Conservation (phyloP, 2,888 invertebrate species). For the Loripinus fragilis region DNA sequence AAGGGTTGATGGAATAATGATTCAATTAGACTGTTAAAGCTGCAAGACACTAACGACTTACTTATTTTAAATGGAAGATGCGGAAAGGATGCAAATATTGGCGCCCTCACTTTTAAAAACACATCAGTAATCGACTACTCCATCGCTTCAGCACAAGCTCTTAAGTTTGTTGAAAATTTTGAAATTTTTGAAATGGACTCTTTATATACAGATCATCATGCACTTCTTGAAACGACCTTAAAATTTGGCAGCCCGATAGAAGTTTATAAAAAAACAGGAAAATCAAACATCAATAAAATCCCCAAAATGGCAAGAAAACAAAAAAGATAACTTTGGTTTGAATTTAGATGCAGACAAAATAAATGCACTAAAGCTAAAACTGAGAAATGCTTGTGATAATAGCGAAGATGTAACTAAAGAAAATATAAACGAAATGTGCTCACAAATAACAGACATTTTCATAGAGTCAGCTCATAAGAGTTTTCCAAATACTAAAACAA, state of each 20-base stretch:
- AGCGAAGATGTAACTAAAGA: not conserved
- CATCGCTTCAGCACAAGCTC: not conserved
- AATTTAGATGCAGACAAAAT: not conserved
- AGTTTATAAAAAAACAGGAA: not conserved
- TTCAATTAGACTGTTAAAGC: too few relatives aligned
- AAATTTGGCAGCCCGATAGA: not conserved
- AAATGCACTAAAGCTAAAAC: not conserved
- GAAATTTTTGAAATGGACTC: not conserved
- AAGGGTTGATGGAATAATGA: too few relatives aligned
- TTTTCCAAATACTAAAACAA: not conserved
- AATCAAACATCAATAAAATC: not conserved
- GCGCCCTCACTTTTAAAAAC: not conserved
- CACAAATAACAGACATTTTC: not conserved
- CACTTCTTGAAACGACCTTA: not conserved
- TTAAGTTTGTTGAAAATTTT: not conserved
- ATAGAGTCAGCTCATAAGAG: not conserved
- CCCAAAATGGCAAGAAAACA: conserved; percentile 8
- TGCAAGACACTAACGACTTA: not conserved
- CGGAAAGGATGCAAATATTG: not conserved
- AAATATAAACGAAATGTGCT: not conserved
- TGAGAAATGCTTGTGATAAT: not conserved
- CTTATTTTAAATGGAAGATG: conserved; percentile 2
- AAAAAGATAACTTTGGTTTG: not conserved
- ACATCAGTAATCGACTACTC: not conserved
- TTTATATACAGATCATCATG: not conserved